phyloP scores from a whole-genome alignment of 2,113 vertebrate genomes.

The Asarcornis scutulata region DNA sequence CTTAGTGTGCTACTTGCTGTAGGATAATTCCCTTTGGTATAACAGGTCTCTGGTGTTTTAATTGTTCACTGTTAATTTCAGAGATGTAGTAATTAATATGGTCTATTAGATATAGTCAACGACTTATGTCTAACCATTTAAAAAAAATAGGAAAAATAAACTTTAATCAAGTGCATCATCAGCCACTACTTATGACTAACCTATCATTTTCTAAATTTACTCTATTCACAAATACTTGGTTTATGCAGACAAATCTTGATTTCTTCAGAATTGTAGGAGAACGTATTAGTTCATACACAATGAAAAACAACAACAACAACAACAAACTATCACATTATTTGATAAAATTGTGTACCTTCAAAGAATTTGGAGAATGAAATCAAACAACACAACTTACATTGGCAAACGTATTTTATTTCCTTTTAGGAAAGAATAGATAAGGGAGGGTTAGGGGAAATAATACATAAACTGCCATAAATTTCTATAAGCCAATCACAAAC shows the following conservation, averaged over 20 bases:
- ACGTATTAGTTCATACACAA: background rate
- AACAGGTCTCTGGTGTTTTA: conserved; percentile 8
- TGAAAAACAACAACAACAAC: background rate
- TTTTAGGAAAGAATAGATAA: background rate
- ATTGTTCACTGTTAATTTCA: conserved; percentile 23
- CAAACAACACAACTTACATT: background rate
- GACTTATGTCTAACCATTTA: background rate
- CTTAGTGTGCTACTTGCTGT: background rate
- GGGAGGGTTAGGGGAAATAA: background rate
- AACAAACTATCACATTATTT: background rate
- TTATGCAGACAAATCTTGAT: background rate
- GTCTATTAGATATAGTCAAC: conserved; percentile 27
- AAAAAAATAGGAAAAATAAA: background rate
- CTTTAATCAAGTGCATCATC: background rate
- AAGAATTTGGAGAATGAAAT: background rate
- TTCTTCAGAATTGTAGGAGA: background rate
- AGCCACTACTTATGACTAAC: background rate
- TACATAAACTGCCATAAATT: background rate
- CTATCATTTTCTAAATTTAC: background rate
- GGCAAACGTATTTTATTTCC: background rate
- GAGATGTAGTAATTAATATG: conserved; percentile 31
- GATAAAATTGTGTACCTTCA: background rate
- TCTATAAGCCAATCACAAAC: background rate
- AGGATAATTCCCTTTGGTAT: background rate
- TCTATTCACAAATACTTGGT: background rate